Evolutionary conservation across 2,888 invertebrate genomes (phyloP), one percentile per base, ranked within the genome.

Genomic region (Orthosia cruda): DNA sequence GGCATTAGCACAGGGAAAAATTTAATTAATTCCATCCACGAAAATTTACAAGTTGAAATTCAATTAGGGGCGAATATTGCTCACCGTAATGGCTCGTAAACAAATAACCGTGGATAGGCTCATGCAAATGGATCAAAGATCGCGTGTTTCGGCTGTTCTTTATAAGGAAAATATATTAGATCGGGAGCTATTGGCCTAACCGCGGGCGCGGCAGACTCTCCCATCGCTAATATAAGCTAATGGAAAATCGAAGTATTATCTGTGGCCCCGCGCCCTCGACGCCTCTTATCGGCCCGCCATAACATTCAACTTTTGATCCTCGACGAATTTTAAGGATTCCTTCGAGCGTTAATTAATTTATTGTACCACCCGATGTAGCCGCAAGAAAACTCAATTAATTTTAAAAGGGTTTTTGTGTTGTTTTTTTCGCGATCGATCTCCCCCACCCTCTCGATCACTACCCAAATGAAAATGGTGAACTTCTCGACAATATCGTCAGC

Each of bases 361-460:
- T 96, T 96, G 95, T 95, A 96, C 94, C 94, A 90, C 92, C 91
- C 94, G 93, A 95, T 95, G 95, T 96, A 94, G 94, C 96, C 95
- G 93, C 96, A 96, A 96, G 96, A 96, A 96, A 96, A 96, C 96
- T 96, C 96, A 96, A 96, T 96, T 96, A 96, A 96, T 96, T 96
- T 96, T 96, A 95, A 96, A 96, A 96, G 96, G 96, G 96, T 96
- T 96, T 96, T 96, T 96, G 94, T 96, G 96, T 96, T 96, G 94
- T 95, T 95, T 96, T 96, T 94, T 95, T 95, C 90, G 88, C 92
- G 91, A 94, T 94, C 93, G 92, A 92, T 91, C 89, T 88, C 89
- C 74, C 81, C 74, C 81, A 76, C 74, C 77, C 81, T 74, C 80
- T 88, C 89, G 91, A 92, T 90, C 89, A 88, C 89, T 86, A 88